A percentile compares a stretch with the other conserved stretches of the same genome.
These are phyloP conservation scores for Dysidea cf. avara DNA, from an alignment of 37 sponge, comb jelly and placozoan species.

Conservation along the genomic window DNA sequence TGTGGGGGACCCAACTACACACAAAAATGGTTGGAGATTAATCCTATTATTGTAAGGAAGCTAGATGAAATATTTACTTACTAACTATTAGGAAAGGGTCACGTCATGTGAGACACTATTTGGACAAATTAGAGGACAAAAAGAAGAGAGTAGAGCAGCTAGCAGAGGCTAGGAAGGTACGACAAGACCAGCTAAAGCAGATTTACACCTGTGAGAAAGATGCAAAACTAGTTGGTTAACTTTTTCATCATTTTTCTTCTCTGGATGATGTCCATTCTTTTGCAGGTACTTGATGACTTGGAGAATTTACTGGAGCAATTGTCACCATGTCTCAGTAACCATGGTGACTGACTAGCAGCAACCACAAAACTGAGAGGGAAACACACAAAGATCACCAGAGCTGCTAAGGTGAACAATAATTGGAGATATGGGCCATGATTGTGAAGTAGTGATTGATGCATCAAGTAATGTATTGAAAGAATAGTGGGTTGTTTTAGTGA, in stretches of 20 bases:
- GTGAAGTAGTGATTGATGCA: too few relatives aligned
- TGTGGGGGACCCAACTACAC: too few relatives aligned
- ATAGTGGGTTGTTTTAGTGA: too few relatives aligned
- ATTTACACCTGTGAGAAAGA: conserved; percentile 65
- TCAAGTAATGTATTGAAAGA: too few relatives aligned
- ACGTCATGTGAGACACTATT: conserved; percentile 23
- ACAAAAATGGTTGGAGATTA: too few relatives aligned
- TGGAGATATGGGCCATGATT: too few relatives aligned
- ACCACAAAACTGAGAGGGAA: conserved; percentile 26
- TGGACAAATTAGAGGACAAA: conserved; percentile 32
- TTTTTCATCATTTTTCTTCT: neutral
- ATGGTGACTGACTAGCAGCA: conserved; percentile 40
- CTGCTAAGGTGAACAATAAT: conserved; percentile 62
- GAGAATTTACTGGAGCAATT: conserved; percentile 35
- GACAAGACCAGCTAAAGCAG: conserved; percentile 60
- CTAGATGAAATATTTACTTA: neutral
- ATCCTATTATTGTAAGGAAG: too few relatives aligned
- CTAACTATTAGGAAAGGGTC: neutral
- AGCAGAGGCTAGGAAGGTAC: conserved; percentile 42
- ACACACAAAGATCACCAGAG: conserved; percentile 45
- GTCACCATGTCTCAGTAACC: conserved; percentile 17
- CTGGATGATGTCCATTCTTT: too few relatives aligned
- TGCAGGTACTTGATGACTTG: conserved; percentile 48
- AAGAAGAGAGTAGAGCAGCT: conserved; percentile 35
- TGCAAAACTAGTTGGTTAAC: conserved; percentile 30